Evolutionary conservation across 2,113 vertebrate genomes (phyloP).

Genomic region (Nycticebus coucang): DNA sequence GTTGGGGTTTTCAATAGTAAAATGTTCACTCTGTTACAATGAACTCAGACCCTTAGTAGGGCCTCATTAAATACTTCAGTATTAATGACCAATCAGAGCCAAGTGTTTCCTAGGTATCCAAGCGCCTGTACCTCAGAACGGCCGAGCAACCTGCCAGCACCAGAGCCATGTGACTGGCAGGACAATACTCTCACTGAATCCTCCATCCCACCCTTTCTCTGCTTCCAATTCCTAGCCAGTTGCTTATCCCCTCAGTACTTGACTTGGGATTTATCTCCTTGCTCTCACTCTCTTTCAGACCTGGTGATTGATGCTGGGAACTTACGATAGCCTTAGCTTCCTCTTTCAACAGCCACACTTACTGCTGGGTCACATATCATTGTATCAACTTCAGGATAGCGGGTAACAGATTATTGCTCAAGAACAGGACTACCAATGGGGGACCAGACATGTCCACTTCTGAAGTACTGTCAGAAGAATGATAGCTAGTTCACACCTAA

Average conservation of each 20-base stretch:
- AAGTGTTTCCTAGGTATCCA: not conserved
- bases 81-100: conserved; percentile 56
- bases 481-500: not conserved
- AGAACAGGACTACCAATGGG: not conserved
- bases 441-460: not conserved
- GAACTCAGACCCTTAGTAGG: conserved; percentile 27
- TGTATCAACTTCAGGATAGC: not conserved
- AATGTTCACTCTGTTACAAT: conserved; percentile 48
- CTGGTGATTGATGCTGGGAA: not conserved
- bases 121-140: not conserved
- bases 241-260: not conserved
- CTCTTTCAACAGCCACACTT: not conserved
- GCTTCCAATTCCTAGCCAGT: not conserved
- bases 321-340: not conserved
- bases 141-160: not conserved
- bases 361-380: not conserved
- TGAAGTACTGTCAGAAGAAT: not conserved
- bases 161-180: not conserved
- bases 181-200: not conserved
- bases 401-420: not conserved
- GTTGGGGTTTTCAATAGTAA: conserved; percentile 23
- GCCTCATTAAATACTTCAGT: conserved; percentile 42
- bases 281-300: not conserved
- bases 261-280: not conserved
- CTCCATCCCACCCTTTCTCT: not conserved